Conservation (phyloP, 2,888 invertebrate species). For the Alitta virens region DNA sequence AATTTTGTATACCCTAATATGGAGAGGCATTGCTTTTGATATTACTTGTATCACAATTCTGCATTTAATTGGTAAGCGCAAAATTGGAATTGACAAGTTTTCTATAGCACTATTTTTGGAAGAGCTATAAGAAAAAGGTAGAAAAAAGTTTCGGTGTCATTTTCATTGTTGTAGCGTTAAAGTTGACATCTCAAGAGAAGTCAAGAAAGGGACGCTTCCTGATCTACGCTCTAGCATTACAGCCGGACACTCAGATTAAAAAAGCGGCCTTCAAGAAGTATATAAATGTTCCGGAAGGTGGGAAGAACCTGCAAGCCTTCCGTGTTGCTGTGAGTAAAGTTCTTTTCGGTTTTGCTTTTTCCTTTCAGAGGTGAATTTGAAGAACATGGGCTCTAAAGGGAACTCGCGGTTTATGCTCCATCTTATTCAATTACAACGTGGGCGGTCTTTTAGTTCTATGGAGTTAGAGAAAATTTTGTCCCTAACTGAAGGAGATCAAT, state of each 20-base stretch:
- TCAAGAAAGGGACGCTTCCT: slow-evolving; percentile 72
- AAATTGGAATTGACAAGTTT: too few species aligned
- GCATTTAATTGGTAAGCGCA: too few species aligned
- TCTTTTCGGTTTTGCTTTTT: neutral
- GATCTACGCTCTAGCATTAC: slow-evolving; percentile 81
- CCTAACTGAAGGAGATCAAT: slow-evolving; percentile 69
- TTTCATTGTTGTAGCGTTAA: slow-evolving; percentile 41
- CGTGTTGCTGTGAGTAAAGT: slow-evolving; percentile 68
- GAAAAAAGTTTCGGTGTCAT: too few species aligned
- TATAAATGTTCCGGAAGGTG: slow-evolving; percentile 60
- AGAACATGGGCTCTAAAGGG: slow-evolving; percentile 63
- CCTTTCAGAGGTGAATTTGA: slow-evolving; percentile 50
- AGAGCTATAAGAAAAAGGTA: too few species aligned
- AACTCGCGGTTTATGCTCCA: slow-evolving; percentile 78
- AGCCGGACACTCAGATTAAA: slow-evolving; percentile 67
- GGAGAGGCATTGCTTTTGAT: too few species aligned
- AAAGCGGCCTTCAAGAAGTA: slow-evolving; percentile 25
- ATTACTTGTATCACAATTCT: too few species aligned
- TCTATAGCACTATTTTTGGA: too few species aligned
- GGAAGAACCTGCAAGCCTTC: slow-evolving; percentile 71
- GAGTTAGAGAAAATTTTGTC: slow-evolving; percentile 73
- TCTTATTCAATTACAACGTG: slow-evolving; percentile 81
- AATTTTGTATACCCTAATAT: too few species aligned
- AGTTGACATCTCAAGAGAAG: slow-evolving; percentile 59
- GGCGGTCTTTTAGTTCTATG: slow-evolving; percentile 70